phyloP scores from a whole-genome alignment of 2,113 vertebrate species.

The Pterocles burchelli region DNA sequence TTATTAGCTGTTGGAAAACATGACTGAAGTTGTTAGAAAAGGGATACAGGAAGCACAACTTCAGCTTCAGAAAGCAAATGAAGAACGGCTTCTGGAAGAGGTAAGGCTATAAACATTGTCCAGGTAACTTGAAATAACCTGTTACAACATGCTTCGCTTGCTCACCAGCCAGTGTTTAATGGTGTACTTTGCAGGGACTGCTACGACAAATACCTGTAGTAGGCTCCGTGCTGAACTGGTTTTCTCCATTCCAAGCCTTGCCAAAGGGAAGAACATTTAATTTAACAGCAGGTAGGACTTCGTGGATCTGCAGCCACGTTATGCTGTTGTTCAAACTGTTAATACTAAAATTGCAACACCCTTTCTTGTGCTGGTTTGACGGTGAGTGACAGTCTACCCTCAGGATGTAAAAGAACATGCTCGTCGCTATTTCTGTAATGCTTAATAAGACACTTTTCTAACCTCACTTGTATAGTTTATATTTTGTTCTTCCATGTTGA shows the following conservation, averaged over 20 bases:
- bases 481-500: not conserved
- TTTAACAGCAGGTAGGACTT: conserved; percentile 87
- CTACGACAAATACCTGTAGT: conserved; percentile 93
- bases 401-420: not conserved
- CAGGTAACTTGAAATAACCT: not conserved
- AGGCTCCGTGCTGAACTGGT: conserved; percentile 95
- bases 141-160: not conserved
- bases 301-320: not conserved
- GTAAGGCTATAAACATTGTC: conserved; percentile 50
- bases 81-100: conserved; percentile 94
- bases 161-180: not conserved
- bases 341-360: not conserved
- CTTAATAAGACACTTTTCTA: not conserved
- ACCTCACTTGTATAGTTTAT: not conserved
- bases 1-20: conserved; percentile 92
- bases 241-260: conserved; percentile 90
- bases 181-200: conserved; percentile 81
- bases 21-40: conserved; percentile 95
- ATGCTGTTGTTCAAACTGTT: accelerated
- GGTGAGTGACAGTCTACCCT: not conserved
- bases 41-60: conserved; percentile 94
- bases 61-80: conserved; percentile 89
- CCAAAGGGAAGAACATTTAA: conserved; percentile 91
- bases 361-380: not conserved
- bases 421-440: not conserved